Conservation (phyloP, 2,113 vertebrate genomes). For the Ophiodon elongatus region DNA sequence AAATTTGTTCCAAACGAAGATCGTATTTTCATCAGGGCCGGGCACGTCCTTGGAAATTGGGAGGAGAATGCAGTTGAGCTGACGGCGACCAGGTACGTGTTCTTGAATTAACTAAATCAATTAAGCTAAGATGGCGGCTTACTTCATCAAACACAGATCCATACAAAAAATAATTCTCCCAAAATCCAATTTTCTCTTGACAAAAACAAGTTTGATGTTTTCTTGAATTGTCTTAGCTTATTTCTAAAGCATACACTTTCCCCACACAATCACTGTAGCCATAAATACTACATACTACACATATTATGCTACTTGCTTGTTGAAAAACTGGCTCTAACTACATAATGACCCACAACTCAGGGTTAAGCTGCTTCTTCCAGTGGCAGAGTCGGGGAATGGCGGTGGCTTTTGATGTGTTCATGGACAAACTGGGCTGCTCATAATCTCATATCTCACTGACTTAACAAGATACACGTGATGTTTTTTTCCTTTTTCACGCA, state of each 20-base stretch:
- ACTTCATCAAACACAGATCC: background rate
- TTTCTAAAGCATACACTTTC: background rate
- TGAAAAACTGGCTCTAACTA: background rate
- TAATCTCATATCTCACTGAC: background rate
- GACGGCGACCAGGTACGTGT: conserved; percentile 71
- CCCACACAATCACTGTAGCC: too few relatives aligned
- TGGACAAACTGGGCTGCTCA: background rate
- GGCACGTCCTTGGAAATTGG: conserved; percentile 64
- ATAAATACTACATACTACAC: background rate
- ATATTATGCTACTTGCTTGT: background rate
- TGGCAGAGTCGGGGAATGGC: background rate
- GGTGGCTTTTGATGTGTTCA: background rate
- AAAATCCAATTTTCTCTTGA: background rate
- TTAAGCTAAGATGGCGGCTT: background rate
- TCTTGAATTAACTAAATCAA: background rate
- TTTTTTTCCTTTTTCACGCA: conserved; percentile 58
- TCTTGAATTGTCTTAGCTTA: background rate
- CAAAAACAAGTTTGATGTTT: background rate
- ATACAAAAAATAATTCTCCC: background rate
- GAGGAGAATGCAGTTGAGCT: background rate
- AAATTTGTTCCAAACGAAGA: conserved; percentile 69
- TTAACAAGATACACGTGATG: background rate
- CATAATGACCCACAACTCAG: background rate
- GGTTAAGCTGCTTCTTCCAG: background rate
- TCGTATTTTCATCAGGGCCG: conserved; percentile 80